Base-by-base conservation (phyloP, 2,888 invertebrate species). In the Pteria penguin region DNA sequence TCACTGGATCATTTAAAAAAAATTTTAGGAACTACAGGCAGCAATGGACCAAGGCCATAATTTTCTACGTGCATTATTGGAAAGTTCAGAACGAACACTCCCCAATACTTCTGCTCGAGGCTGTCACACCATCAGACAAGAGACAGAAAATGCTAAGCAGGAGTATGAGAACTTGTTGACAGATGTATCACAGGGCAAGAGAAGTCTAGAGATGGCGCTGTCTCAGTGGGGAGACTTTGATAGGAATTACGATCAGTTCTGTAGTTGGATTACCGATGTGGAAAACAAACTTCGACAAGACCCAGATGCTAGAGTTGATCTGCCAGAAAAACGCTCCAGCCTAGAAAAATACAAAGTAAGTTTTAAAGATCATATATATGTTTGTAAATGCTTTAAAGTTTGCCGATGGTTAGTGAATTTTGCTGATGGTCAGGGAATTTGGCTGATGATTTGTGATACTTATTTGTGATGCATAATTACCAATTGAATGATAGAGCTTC, bases 21-120 rank as follows among this genome's bases (percentile, higher is more conserved):
- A n/a, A n/a, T n/a, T n/a, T n/a, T n/a, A 98, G 93, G 95, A 95
- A 26, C 94, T 98, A 32, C 94, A 97, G n/a, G 96, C 97, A 88
- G 96, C 96, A 0, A 93, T 98, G 66, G 98, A 98, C 90, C 97
- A 97, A 90, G 98, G 98, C 0, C 97, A 98, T 89, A 96, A 96
- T 88, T 95, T 96, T 87, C 91, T 97, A 27, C 82, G 91, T 31
- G 82, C 83, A 4, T 95, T 97, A 66, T 93, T 97, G 36, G 98
- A 98, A 88, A 93, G 97, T 1, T 97, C 97, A 89, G 98, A 98
- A 91, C 96, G 96, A 89, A 97, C 98, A 0, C 96, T 97, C 8
- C 95, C 97, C 94, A 97, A 97, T 89, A 98, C 98, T 0, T 97
- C 97, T 92, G 95, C 96, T 82, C 94, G 95, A 68, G 98, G 98